Evolutionary conservation across 2,797 vertebrate species (phyloP).

Genomic region (Scarus forsteni): DNA sequence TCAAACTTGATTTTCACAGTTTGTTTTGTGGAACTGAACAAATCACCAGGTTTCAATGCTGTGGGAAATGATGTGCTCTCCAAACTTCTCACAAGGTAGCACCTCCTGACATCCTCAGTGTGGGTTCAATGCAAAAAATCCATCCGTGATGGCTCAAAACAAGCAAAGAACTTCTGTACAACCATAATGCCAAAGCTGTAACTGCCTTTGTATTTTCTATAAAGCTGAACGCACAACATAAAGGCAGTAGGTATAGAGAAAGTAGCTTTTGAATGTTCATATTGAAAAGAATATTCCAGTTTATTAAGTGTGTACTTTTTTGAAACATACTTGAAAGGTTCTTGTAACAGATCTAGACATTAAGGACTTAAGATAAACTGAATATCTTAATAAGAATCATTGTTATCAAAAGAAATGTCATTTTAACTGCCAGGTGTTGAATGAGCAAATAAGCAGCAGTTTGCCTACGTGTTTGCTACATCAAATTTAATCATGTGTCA

Average conservation of each 20-base stretch:
- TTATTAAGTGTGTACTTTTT: no score
- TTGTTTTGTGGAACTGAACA: constrained; percentile 33
- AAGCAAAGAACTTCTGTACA: neutral
- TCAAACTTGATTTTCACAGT: constrained; percentile 44
- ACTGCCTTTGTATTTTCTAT: neutral
- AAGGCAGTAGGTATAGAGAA: neutral
- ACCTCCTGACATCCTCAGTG: constrained; percentile 10
- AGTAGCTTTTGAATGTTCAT: no score
- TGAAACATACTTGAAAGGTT: no score
- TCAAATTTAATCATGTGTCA: neutral
- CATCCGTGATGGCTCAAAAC: neutral
- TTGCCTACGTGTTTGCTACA: neutral
- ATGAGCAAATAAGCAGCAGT: neutral
- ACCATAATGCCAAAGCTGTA: neutral
- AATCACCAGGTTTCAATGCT: constrained; percentile 26
- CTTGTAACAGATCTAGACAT: no score
- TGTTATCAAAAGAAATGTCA: no score
- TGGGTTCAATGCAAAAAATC: constrained; percentile 19
- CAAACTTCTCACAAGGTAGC: constrained; percentile 1
- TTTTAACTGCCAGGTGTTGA: no score
- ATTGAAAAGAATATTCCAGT: no score
- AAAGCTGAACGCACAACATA: neutral
- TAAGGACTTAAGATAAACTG: no score
- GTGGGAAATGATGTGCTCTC: constrained; percentile 31
- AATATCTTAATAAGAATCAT: no score